A percentile compares a stretch with the other conserved stretches of the same genome.
Evolutionary conservation across 2,113 vertebrate species (phyloP).

Genomic region (Cettia cetti): DNA sequence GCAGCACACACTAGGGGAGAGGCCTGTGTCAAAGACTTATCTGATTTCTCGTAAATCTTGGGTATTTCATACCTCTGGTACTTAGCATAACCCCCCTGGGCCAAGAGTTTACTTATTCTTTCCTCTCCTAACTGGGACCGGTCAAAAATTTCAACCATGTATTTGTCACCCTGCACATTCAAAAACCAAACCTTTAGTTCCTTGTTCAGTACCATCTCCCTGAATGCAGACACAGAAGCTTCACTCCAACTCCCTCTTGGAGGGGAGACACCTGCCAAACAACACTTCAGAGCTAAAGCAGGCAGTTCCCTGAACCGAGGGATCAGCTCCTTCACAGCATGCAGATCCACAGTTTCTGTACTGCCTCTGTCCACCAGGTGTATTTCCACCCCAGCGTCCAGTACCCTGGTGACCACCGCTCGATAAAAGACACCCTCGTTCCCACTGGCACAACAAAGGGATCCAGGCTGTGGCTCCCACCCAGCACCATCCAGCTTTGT

Average conservation of each 20-base stretch:
- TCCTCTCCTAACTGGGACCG: conserved; percentile 71
- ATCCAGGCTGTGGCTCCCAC: conserved; percentile 68
- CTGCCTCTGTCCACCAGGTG: conserved; percentile 85
- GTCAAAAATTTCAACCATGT: conserved; percentile 80
- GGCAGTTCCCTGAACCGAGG: conserved; percentile 77
- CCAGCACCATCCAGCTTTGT: conserved; percentile 51
- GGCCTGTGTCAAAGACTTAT: neutral
- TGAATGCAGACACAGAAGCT: conserved; percentile 78
- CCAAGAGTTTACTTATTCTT: conserved; percentile 78
- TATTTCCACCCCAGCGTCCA: conserved; percentile 69
- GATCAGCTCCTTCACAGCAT: conserved; percentile 74
- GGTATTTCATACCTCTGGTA: conserved; percentile 45
- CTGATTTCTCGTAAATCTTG: neutral
- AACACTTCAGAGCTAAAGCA: conserved; percentile 80
- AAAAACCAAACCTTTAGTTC: conserved; percentile 73
- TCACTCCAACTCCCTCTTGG: conserved; percentile 75
- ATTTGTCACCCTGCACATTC: conserved; percentile 61
- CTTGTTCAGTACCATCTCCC: conserved; percentile 79
- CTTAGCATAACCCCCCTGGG: conserved; percentile 71
- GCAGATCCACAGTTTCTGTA: conserved; percentile 67
- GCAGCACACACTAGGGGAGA: neutral
- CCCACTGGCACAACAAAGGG: conserved; percentile 82
- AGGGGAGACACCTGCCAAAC: conserved; percentile 76
- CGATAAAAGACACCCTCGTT: conserved; percentile 81
- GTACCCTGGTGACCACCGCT: conserved; percentile 71